phyloP scores from a whole-genome alignment of 2,888 invertebrate species.

The Mongoloraphidia duomilia region DNA sequence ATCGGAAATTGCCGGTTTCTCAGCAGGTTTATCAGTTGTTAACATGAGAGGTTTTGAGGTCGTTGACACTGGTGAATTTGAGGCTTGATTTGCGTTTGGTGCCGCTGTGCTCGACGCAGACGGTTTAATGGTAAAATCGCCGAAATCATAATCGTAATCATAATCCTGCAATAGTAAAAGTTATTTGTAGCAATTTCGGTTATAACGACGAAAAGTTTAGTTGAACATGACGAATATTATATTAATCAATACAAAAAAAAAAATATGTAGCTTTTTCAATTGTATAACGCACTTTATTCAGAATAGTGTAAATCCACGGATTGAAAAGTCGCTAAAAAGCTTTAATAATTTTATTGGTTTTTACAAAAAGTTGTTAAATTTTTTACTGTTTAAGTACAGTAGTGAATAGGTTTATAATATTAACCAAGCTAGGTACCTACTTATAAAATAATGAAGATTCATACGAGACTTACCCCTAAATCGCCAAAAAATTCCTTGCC shows the following conservation, averaged over 20 bases:
- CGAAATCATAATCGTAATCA: constrained; percentile 58
- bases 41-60: constrained; percentile 1
- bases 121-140: constrained; percentile 57
- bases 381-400: too few relatives aligned
- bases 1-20: not conserved
- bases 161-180: constrained; percentile 41
- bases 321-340: too few relatives aligned
- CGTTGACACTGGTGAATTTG: constrained; percentile 3
- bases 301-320: too few relatives aligned
- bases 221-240: too few relatives aligned
- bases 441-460: constrained; percentile 5
- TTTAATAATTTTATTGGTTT: too few relatives aligned
- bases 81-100: constrained; percentile 10
- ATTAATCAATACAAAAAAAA: too few relatives aligned
- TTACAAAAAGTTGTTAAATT: too few relatives aligned
- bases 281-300: too few relatives aligned
- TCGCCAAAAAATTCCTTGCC: constrained; percentile 42
- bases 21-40: too few relatives aligned
- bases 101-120: constrained; percentile 17
- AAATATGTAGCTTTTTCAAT: too few relatives aligned
- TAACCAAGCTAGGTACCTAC: not conserved
- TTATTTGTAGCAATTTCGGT: not conserved
- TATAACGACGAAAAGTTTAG: too few relatives aligned
- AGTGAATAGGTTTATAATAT: not conserved
- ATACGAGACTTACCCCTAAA: constrained; percentile 44